phyloP scores from a whole-genome alignment of 92 coral and sea anemone genomes.

The Isaurus tuberculatus region DNA sequence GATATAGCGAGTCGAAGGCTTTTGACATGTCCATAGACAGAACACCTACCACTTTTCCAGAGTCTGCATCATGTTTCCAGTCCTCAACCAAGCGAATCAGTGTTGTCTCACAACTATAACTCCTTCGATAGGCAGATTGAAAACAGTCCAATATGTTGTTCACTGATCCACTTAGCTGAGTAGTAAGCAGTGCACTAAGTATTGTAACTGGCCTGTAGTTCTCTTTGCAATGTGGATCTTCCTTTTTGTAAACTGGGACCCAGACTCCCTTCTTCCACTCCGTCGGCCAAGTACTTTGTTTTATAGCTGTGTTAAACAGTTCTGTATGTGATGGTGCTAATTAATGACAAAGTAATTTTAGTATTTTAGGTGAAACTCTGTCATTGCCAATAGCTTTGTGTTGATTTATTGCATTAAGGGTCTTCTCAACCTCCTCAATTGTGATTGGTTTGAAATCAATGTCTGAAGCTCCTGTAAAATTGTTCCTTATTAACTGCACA shows the following conservation, averaged over 20 bases:
- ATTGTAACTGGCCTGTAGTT: conserved; percentile 63
- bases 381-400: conserved; percentile 40
- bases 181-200: conserved; percentile 6
- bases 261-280: conserved; percentile 57
- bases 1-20: conserved; percentile 75
- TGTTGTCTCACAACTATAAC: conserved; percentile 63
- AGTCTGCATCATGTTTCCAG: conserved; percentile 56
- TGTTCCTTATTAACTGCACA: too few relatives aligned
- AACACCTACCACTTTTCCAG: conserved; percentile 41
- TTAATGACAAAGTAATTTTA: conserved; percentile 47
- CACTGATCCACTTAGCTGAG: conserved; percentile 20
- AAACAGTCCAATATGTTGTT: conserved; percentile 42
- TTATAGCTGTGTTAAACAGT: conserved; percentile 39
- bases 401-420: conserved; percentile 26
- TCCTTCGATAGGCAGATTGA: conserved; percentile 52
- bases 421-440: conserved; percentile 20
- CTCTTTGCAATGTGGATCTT: conserved; percentile 30
- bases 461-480: too few relatives aligned
- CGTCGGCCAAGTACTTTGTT: conserved; percentile 27
- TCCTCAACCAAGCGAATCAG: conserved; percentile 62
- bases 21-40: conserved; percentile 60
- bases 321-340: conserved; percentile 37
- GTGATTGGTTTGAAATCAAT: conserved; percentile 32
- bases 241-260: conserved; percentile 55
- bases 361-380: conserved; percentile 50